Evolutionary conservation across 2,888 invertebrate species (phyloP).

Genomic region (Chalcis sispes): DNA sequence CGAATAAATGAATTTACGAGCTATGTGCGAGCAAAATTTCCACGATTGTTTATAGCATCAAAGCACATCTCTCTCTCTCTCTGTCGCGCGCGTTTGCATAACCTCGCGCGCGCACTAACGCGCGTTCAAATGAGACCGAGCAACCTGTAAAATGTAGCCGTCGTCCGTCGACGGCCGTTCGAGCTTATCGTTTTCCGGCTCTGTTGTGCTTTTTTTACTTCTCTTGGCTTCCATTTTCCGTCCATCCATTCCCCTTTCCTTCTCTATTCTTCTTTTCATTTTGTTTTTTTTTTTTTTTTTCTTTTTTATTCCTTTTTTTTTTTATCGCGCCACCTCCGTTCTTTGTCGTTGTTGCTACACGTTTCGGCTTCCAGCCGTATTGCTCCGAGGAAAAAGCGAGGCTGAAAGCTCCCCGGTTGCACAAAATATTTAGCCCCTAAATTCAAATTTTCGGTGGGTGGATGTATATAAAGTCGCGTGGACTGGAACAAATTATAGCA

Average conservation of each 20-base stretch:
- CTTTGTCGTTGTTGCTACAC: too few relatives aligned
- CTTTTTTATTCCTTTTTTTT: too few relatives aligned
- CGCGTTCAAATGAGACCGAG: constrained; percentile 59
- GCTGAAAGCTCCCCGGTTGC: not conserved
- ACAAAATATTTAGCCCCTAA: constrained; percentile 55
- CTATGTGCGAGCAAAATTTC: constrained; percentile 62
- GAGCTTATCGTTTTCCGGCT: constrained; percentile 53
- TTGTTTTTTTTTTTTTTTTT: too few relatives aligned
- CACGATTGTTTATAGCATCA: constrained; percentile 67
- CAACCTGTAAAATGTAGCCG: constrained; percentile 59
- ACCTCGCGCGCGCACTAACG: too few relatives aligned
- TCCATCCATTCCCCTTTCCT: too few relatives aligned
- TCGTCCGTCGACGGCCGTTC: constrained; percentile 55
- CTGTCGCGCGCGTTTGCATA: not conserved
- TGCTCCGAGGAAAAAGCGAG: not conserved
- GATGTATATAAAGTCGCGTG: constrained; percentile 37
- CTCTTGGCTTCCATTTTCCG: too few relatives aligned
- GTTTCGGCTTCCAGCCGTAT: too few relatives aligned
- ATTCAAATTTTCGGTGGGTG: constrained; percentile 27
- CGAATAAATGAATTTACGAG: constrained; percentile 67
- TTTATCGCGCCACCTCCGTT: too few relatives aligned
- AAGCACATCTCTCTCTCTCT: constrained; percentile 41
- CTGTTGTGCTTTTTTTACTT: too few relatives aligned
- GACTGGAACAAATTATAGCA: constrained; percentile 29
- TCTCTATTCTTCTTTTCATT: not conserved